A percentile compares a stretch with the other conserved stretches of the same genome.
These are phyloP conservation scores for Martes martes DNA, from an alignment of 2,113 vertebrate species.

Conservation along the genomic window DNA sequence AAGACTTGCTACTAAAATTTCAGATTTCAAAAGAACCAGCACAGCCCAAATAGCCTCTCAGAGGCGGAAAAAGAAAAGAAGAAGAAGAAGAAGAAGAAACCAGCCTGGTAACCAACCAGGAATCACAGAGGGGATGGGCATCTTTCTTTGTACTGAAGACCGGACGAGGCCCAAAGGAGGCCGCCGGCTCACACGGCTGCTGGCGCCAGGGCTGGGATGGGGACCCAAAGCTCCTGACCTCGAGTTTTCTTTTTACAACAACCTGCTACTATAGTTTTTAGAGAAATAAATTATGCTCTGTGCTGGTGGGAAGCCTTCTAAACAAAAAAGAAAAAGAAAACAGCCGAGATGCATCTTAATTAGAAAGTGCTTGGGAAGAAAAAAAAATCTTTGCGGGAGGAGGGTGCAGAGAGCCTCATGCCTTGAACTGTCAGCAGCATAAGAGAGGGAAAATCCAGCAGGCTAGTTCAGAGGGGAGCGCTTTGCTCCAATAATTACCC, in stretches of 20 bases:
- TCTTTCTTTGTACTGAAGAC: constrained; percentile 40
- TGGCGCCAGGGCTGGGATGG: not conserved
- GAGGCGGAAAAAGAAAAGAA: not conserved
- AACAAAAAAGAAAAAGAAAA: constrained; percentile 44
- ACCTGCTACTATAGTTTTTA: constrained; percentile 62
- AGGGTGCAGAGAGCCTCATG: not conserved
- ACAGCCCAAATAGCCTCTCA: constrained; percentile 39
- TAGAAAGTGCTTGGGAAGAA: constrained; percentile 37
- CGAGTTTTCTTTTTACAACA: constrained; percentile 51
- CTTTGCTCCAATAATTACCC: constrained; percentile 43
- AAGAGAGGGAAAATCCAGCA: not conserved
- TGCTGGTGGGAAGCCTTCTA: constrained; percentile 46
- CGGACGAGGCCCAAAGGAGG: not conserved
- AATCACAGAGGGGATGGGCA: not conserved
- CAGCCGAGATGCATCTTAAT: constrained; percentile 61
- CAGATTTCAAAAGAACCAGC: constrained; percentile 62
- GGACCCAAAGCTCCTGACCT: not conserved
- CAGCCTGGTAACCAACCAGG: not conserved
- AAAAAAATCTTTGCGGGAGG: not conserved
- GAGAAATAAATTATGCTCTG: constrained; percentile 62
- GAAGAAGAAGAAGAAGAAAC: not conserved
- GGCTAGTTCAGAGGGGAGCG: not conserved
- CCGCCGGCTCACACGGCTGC: not conserved
- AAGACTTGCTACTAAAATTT: constrained; percentile 73
- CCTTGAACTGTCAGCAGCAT: not conserved